Base-by-base conservation (phyloP, 2,113 vertebrate genomes). In the Hippoglossus stenolepis region DNA sequence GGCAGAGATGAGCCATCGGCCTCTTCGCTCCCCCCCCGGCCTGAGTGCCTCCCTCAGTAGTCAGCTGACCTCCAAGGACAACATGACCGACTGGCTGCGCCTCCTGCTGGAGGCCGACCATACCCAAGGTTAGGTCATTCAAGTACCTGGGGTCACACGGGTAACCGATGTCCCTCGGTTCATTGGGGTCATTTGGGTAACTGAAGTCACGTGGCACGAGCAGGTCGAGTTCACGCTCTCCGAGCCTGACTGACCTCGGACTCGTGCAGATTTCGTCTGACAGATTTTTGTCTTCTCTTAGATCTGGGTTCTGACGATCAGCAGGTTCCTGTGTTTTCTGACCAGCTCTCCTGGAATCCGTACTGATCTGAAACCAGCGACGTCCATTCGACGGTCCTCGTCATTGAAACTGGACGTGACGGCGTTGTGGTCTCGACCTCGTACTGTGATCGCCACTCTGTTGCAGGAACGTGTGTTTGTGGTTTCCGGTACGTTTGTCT, bases 281-380 rank as follows among this genome's bases (percentile, higher is more conserved):
- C 54, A 5, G n/a, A 3, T 20, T 10, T 13, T 31, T 35, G 1
- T 28, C 40, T 40, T 1, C 24, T n/a, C 3, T 4, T n/a, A 78
- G 93, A 93, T 26, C 70, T 86, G 0, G 54, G 70, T 45, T 83
- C 75, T 0, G 89, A 92, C 18, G 90, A 93, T 77, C 91, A 93
- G 88, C 91, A 91, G 75, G 87, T 86, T 12, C 91, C 93, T 0
- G 68, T 84, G 11, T 85, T 90, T 20, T 87, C 86, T 0, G 91
- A 93, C 67, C 89, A 89, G 83, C 87, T 91, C 15, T 64, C 89
- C 53, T 94, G 94, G 93, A 93, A 88, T 40, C 92, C 79, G 1
- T 92, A 92, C 57, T 93, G 87, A 4, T 58, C 26, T 1, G 20
- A n/a, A 11, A 8, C 1, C 26, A 17, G 5, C 14, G 57, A 23